These are phyloP conservation scores for Chorisops tibialis DNA, from an alignment of 2,888 invertebrate genomes.

Conservation along the genomic window DNA sequence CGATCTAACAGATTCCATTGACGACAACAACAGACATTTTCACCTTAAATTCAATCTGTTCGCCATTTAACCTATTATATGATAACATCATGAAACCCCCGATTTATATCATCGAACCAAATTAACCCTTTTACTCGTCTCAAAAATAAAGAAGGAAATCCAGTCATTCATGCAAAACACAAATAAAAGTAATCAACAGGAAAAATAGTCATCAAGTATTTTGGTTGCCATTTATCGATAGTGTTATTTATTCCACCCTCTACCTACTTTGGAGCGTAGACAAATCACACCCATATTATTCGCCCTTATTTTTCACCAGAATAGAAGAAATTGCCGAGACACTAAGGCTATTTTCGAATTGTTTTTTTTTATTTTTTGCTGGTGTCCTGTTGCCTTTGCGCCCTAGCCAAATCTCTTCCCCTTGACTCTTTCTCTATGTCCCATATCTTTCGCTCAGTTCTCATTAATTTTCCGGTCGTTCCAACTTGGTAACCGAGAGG, in stretches of 20 bases:
- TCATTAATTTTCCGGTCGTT: slow-evolving; percentile 25
- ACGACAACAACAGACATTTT: too few species aligned
- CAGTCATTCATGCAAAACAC: slow-evolving; percentile 20
- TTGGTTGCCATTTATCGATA: slow-evolving; percentile 23
- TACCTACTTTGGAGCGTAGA: neutral
- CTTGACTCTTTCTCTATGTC: neutral
- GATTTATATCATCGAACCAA: too few species aligned
- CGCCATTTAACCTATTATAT: too few species aligned
- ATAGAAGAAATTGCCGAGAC: neutral
- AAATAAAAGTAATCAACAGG: slow-evolving; percentile 25
- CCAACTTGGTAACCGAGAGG: neutral
- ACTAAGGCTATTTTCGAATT: slow-evolving; percentile 14
- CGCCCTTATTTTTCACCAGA: too few species aligned
- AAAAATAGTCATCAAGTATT: slow-evolving; percentile 26
- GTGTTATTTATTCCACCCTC: slow-evolving; percentile 21
- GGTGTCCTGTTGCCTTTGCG: neutral
- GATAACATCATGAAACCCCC: too few species aligned
- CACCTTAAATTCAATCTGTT: too few species aligned
- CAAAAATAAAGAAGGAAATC: too few species aligned
- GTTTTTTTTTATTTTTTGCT: neutral
- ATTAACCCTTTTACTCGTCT: too few species aligned
- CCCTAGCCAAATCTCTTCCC: neutral
- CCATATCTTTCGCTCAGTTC: slow-evolving; percentile 15
- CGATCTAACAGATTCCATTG: too few species aligned
- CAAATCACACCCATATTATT: slow-evolving; percentile 21